A percentile compares a stretch with the other conserved stretches of the same genome.
Conservation (phyloP, 2,113 vertebrate genomes). For the Chiloscyllium plagiosum region DNA sequence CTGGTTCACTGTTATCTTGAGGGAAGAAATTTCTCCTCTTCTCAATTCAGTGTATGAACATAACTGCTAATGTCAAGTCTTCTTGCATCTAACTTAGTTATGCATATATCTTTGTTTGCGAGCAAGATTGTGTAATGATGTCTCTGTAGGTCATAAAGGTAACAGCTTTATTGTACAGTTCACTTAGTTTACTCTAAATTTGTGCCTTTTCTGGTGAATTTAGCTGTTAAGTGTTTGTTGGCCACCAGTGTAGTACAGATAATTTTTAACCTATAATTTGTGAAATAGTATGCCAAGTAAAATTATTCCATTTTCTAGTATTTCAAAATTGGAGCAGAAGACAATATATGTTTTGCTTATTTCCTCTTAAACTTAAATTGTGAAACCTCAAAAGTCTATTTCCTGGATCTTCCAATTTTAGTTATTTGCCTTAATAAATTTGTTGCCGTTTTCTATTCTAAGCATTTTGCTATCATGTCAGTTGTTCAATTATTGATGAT, state of each 20-base stretch:
- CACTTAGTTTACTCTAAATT: background rate
- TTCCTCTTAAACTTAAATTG: background rate
- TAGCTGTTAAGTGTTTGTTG: background rate
- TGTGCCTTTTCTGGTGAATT: background rate
- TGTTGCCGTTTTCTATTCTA: background rate
- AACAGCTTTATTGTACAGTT: background rate
- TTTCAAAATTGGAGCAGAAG: background rate
- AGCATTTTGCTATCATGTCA: background rate
- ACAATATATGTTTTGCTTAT: background rate
- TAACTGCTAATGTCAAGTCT: no score
- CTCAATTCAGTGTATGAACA: no score
- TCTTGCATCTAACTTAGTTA: no score
- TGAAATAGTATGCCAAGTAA: background rate
- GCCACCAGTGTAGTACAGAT: background rate
- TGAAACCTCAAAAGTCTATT: background rate
- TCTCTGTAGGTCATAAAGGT: background rate
- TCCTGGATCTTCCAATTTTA: background rate
- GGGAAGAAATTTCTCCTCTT: no score
- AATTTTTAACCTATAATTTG: background rate
- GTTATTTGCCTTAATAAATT: background rate
- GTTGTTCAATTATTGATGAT: background rate
- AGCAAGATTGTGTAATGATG: background rate
- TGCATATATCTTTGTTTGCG: background rate
- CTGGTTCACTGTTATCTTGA: no score
- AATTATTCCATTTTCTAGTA: background rate